Evolutionary conservation across 2,113 vertebrate genomes (phyloP).

Genomic region (Hemibagrus wyckioides): DNA sequence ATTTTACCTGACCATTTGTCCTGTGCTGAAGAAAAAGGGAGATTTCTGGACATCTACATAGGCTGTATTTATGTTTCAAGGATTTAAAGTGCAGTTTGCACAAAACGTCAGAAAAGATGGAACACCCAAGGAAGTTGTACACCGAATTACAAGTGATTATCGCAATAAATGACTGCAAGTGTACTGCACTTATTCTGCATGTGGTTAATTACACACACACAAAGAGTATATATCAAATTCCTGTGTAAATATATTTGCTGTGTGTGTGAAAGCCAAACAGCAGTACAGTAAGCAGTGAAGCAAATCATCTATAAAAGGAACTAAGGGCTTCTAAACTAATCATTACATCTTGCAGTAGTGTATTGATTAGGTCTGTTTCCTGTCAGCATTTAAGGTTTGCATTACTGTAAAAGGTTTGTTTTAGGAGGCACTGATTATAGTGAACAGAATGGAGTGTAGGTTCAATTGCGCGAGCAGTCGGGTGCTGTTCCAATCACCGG

Average conservation of each 20-base stretch:
- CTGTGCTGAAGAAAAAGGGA: no score
- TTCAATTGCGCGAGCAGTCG: background rate
- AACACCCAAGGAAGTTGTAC: background rate
- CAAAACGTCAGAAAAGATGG: background rate
- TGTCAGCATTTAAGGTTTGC: background rate
- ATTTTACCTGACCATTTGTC: no score
- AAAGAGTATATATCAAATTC: background rate
- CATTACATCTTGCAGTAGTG: conserved; percentile 4
- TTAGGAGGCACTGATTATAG: background rate
- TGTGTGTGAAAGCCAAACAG: background rate
- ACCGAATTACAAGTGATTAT: background rate
- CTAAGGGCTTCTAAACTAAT: background rate
- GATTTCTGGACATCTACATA: no score
- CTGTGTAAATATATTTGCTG: background rate
- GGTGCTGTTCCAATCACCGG: background rate
- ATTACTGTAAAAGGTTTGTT: background rate
- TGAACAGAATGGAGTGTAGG: background rate
- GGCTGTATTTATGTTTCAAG: no score
- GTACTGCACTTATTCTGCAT: background rate
- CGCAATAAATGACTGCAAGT: background rate
- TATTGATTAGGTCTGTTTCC: conserved; percentile 8
- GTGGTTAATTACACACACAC: background rate
- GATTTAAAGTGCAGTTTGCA: no score
- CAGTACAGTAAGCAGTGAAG: background rate
- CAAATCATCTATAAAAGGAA: background rate